Evolutionary conservation across 2,113 vertebrate species (phyloP).

Genomic region (Isichthys henryi): DNA sequence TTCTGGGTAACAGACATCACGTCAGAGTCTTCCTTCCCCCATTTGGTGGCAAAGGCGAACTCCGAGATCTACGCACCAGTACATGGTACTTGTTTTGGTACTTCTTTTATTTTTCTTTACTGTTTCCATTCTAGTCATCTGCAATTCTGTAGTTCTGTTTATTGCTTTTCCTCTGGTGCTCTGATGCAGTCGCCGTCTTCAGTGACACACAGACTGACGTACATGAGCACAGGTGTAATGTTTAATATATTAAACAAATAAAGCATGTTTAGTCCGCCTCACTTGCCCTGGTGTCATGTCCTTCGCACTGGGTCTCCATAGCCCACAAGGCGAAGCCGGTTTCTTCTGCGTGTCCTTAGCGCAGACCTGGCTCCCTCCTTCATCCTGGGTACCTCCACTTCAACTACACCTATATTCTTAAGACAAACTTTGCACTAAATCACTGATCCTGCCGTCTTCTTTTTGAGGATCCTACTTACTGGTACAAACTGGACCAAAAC

Average conservation of each 20-base stretch:
- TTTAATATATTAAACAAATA: conserved; percentile 46
- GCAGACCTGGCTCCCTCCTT: not conserved
- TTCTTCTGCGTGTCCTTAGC: not conserved
- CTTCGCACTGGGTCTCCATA: not conserved
- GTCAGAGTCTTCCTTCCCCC: not conserved
- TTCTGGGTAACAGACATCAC: not conserved
- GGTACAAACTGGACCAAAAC: not conserved
- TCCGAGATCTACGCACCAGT: not conserved
- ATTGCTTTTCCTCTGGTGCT: not conserved
- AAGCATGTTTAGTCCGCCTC: conserved; percentile 55
- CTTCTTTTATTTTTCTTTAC: not conserved
- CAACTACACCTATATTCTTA: not conserved
- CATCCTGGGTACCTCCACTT: not conserved
- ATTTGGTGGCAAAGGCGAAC: not conserved
- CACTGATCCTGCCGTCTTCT: not conserved
- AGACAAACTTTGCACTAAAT: not conserved
- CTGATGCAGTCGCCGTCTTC: not conserved
- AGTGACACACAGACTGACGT: conserved; percentile 36
- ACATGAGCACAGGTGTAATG: conserved; percentile 38
- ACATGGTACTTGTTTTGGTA: not conserved
- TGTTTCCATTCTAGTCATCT: not conserved
- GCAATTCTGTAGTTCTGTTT: not conserved
- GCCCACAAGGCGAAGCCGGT: not conserved
- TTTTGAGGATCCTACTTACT: not conserved
- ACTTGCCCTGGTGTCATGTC: not conserved